phyloP scores from a whole-genome alignment of 2,113 vertebrate species.

The Promerops cafer region DNA sequence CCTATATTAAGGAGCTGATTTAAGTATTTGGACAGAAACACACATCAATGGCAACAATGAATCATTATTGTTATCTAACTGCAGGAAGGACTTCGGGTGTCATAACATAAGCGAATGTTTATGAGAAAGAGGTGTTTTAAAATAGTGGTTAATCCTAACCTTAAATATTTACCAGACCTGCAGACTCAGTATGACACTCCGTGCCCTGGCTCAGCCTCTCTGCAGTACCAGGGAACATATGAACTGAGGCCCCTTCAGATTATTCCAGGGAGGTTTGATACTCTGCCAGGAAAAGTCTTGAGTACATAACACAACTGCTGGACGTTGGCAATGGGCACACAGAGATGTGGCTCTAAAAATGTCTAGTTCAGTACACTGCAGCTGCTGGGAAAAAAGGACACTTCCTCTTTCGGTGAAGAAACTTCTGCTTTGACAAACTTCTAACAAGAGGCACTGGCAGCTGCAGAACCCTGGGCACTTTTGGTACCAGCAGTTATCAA shows the following conservation, averaged over 20 bases:
- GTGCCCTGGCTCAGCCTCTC: not conserved
- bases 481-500: not conserved
- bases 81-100: not conserved
- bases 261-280: slow-evolving; percentile 15
- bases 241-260: not conserved
- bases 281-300: slow-evolving; percentile 6
- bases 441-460: not conserved
- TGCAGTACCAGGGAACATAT: not conserved
- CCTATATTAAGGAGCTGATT: not conserved
- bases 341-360: not conserved
- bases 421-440: not conserved
- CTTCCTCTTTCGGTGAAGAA: not conserved
- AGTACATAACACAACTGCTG: slow-evolving; percentile 3
- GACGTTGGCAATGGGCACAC: not conserved
- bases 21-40: not conserved
- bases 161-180: slow-evolving; percentile 16
- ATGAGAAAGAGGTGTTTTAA: not conserved
- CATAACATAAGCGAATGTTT: not conserved
- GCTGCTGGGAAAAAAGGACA: not conserved
- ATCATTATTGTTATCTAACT: not conserved
- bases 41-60: not conserved
- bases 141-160: not conserved
- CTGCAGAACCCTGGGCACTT: not conserved
- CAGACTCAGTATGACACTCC: not conserved
- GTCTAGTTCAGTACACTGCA: not conserved